A percentile compares a stretch with the other conserved stretches of the same genome.
These are phyloP conservation scores for Psammodynastes pulverulentus DNA, from an alignment of 2,113 vertebrate species.

Conservation along the genomic window DNA sequence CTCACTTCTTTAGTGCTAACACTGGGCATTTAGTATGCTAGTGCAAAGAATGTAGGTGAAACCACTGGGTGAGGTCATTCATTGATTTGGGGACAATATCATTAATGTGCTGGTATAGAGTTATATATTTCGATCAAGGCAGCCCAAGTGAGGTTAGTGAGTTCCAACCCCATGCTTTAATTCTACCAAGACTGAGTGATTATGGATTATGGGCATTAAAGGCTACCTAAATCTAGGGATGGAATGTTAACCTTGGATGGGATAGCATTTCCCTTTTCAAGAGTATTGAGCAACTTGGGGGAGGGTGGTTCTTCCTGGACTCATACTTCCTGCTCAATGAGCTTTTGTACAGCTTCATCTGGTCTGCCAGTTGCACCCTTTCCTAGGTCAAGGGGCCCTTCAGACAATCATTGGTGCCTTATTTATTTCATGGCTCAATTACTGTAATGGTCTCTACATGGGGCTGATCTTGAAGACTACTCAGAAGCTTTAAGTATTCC, in stretches of 20 bases:
- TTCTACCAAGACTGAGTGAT: background rate
- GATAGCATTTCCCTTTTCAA: background rate
- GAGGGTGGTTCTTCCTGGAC: background rate
- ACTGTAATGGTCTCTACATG: background rate
- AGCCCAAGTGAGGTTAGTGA: background rate
- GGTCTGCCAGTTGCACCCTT: background rate
- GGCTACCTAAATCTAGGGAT: background rate
- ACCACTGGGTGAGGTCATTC: background rate
- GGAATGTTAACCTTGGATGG: background rate
- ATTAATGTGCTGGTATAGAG: background rate
- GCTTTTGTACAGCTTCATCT: background rate
- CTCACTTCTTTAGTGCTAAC: background rate
- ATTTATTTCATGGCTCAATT: background rate
- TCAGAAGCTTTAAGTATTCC: background rate
- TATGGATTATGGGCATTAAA: background rate
- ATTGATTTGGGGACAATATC: background rate
- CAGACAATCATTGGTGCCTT: background rate
- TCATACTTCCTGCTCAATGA: background rate
- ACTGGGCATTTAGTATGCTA: background rate
- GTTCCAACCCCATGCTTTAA: background rate
- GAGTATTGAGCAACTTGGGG: background rate
- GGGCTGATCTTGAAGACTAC: background rate
- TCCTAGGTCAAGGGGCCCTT: background rate
- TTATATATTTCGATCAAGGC: background rate
- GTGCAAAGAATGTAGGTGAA: background rate